Conservation (phyloP, 2,888 invertebrate genomes). For the Polydrusus pterygomalis region DNA sequence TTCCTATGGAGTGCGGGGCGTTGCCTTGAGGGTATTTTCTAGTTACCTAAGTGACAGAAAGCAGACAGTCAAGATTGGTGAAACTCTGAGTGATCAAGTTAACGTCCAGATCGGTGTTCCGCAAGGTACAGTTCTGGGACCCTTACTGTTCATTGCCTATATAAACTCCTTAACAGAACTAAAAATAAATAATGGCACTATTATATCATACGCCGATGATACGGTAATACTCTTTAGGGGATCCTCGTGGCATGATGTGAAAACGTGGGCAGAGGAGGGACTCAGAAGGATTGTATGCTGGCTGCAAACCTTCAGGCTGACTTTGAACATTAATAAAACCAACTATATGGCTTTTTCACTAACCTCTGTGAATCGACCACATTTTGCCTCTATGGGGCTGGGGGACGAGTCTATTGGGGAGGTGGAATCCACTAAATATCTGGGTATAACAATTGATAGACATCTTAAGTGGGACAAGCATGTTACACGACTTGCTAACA, state of each 20-base stretch:
- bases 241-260: background rate
- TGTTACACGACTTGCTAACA: background rate
- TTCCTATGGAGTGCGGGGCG: background rate
- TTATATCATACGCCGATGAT: no score
- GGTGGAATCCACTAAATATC: background rate
- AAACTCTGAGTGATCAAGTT: conserved; percentile 1
- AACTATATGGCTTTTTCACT: background rate
- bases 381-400: background rate
- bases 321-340: background rate
- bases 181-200: no score
- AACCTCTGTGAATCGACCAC: background rate
- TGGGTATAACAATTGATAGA: no score
- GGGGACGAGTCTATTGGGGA: background rate
- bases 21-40: background rate
- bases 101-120: conserved; percentile 23
- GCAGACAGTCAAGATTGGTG: conserved; percentile 11
- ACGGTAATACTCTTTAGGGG: background rate
- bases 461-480: background rate
- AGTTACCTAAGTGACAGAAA: conserved; percentile 15
- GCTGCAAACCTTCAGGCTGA: background rate
- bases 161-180: no score
- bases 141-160: no score
- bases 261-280: background rate
- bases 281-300: background rate
- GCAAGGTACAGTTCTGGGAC: conserved; percentile 2